Evolutionary conservation across 2,888 invertebrate genomes (phyloP), one percentile per base, ranked within the genome.

Genomic region (Ashinkailepas kermadecensis): DNA sequence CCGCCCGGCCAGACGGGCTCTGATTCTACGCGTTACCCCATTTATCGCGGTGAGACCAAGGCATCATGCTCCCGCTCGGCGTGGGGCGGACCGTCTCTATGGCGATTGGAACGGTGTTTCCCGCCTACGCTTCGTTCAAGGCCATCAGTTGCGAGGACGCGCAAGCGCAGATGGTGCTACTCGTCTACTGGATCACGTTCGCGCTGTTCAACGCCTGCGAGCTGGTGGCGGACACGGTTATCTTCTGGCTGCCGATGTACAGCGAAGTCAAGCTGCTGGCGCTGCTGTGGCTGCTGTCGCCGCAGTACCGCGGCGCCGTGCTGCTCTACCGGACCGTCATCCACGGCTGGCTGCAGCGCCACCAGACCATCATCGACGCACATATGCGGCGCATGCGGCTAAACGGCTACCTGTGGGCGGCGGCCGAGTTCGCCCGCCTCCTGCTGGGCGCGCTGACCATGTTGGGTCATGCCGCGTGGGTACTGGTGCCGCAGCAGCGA

Each of bases 211-310:
- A 39, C 7, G 54, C 74, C 74, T n/a, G 8, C 54, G 74, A 74
- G 74, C 54, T 74, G 74, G 23, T 13, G 74, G 54, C 74, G 18
- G 74, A 74, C 21, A 54, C 74, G 8, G 54, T 23, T 15, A 21
- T 74, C 74, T 74, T 25, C 74, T 74, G 74, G 74, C 74, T 74
- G 54, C 74, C 74, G 74, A 39, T 74, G 54, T 74, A 74, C 74
- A 18, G 39, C 54, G 74, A 74, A 54, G 4, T 12, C 15, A 74
- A 74, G 74, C 74, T 74, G 74, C 1, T 25, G 74, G 54, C 54
- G 74, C 74, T 74, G 74, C 18, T 74, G 74, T 74, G 74, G 74
- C 21, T 74, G 74, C 54, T 74, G 8, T 39, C 74, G 54, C 74
- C 74, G 74, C 74, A 54, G 74, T 74, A 39, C 74, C 39, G 39